A percentile compares a stretch with the other conserved stretches of the same genome.
Conservation (phyloP, 2,113 vertebrate species). For the Chaetodon trifascialis region DNA sequence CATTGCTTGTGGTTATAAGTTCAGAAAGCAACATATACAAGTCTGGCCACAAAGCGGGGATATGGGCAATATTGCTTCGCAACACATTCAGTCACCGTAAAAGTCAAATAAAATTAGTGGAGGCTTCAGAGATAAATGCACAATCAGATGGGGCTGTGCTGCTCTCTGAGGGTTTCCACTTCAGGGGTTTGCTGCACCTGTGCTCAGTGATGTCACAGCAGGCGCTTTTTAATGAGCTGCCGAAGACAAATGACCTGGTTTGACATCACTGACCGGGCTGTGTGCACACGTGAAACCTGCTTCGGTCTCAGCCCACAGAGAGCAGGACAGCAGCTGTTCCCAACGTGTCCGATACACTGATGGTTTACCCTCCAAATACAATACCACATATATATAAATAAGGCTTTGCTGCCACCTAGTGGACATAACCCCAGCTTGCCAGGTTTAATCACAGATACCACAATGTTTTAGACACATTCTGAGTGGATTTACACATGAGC, state of each 20-base stretch:
- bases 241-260: conserved; percentile 28
- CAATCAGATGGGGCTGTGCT: conserved; percentile 34
- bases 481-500: conserved; percentile 33
- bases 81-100: conserved; percentile 61
- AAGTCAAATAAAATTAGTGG: conserved; percentile 33
- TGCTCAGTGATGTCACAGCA: conserved; percentile 4
- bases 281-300: conserved; percentile 8
- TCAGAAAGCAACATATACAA: conserved; percentile 64
- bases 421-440: conserved; percentile 11
- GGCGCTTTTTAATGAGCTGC: conserved; percentile 20
- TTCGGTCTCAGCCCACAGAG: background rate
- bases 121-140: conserved; percentile 29
- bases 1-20: conserved; percentile 47
- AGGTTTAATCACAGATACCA: conserved; percentile 1
- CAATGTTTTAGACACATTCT: conserved; percentile 23
- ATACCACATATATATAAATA: background rate
- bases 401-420: conserved; percentile 63
- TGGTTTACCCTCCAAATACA: background rate
- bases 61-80: conserved; percentile 49
- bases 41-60: conserved; percentile 49
- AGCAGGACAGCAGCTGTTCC: conserved; percentile 32
- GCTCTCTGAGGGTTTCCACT: background rate
- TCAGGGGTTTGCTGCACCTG: background rate
- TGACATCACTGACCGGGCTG: conserved; percentile 14
- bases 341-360: conserved; percentile 11